These are phyloP conservation scores for Ectemnius lituratus DNA, from an alignment of 2,888 invertebrate genomes.

Conservation along the genomic window DNA sequence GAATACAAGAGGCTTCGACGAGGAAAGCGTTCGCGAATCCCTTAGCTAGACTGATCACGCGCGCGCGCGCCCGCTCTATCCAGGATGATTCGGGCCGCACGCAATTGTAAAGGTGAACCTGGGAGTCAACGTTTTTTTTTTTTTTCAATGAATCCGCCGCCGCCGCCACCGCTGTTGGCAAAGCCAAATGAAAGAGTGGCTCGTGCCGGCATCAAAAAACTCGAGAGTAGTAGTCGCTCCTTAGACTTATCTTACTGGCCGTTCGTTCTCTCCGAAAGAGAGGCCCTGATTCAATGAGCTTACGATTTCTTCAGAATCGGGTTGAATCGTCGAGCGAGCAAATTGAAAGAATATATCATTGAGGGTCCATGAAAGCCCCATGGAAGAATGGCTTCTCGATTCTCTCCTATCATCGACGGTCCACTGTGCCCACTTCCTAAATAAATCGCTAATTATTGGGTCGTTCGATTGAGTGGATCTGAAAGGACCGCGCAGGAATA, in stretches of 20 bases:
- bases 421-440: too few relatives aligned
- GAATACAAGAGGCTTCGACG: slow-evolving; percentile 35
- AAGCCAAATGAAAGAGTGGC: background rate
- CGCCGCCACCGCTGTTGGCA: background rate
- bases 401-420: background rate
- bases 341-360: slow-evolving; percentile 8
- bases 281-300: background rate
- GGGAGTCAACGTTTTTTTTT: slow-evolving; percentile 32
- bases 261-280: background rate
- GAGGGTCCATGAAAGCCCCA: background rate
- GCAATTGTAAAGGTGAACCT: slow-evolving; percentile 35
- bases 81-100: slow-evolving; percentile 28
- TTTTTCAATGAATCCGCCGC: slow-evolving; percentile 30
- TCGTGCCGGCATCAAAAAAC: background rate
- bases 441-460: too few relatives aligned
- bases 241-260: slow-evolving; percentile 11
- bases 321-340: background rate
- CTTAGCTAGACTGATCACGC: slow-evolving; percentile 42
- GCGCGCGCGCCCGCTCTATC: slow-evolving; percentile 23
- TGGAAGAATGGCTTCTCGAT: background rate
- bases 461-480: too few relatives aligned
- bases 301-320: slow-evolving; percentile 7
- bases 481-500: too few relatives aligned
- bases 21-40: slow-evolving; percentile 51
- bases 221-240: background rate